Base-by-base conservation (phyloP, 1,140 invertebrate genomes). In the Zeugodacus cucurbitae region DNA sequence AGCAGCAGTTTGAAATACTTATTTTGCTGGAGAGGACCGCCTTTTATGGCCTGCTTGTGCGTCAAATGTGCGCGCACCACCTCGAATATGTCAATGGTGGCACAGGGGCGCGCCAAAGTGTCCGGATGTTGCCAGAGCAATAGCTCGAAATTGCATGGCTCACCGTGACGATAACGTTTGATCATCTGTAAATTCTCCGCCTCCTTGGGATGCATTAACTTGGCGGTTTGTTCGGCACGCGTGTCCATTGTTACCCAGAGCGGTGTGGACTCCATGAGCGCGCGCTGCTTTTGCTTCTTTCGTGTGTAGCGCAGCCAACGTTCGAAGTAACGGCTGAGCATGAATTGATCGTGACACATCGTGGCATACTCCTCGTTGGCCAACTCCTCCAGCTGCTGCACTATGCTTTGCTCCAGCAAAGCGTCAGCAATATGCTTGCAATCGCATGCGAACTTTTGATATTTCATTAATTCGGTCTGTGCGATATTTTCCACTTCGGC, bases 1-100 rank as follows among this genome's bases (percentile, higher is more conserved):
- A 96, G 90, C n/a, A 95, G 92, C 34, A 96, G 89, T 93, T 97
- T 97, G 96, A 96, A 97, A 91, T 95, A 96, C 92, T 93, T 87
- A 94, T 94, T 88, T 89, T 92, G 88, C 95, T 95, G 89, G 94
- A 93, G 59, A 92, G 92, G 91, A 94, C 95, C 95, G 95, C 95
- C 88, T 32, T 74, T 62, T 1, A 87, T 3, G 2, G 44, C 26
- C 29, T 85, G 59, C 20, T 89, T 89, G 4, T 17, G 14, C 8
- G 59, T 37, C 8, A 58, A 57, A 87, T 88, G 78, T 7, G 82
- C 70, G 2, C 78, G 70, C 10, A 89, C 54, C 20, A 89, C 48
- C 20, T 82, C 34, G 37, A 62, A 88, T 7, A 89, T 41, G 78
- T 89, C 70, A 11, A 89, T 41, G 44, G 29, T 57, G 20, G 57